Evolutionary conservation across 2,113 vertebrate species (phyloP).

Genomic region (Columba janthina): DNA sequence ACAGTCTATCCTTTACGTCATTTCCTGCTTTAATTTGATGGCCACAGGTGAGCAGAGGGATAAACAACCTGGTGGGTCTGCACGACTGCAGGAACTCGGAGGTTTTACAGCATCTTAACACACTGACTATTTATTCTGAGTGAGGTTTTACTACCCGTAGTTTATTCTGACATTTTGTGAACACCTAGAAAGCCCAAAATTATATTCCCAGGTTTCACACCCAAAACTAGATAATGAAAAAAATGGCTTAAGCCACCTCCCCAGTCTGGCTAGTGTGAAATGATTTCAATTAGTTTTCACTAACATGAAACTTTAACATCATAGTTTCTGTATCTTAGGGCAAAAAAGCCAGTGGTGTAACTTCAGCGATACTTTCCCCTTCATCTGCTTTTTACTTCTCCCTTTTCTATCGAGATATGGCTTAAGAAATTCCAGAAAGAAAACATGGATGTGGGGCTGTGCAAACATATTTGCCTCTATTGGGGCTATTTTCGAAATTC

Average conservation of each 20-base stretch:
- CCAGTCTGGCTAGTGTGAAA: background rate
- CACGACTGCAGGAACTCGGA: fast-evolving
- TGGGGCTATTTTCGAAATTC: background rate
- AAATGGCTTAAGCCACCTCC: background rate
- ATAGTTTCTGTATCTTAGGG: background rate
- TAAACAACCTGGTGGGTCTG: too few relatives aligned
- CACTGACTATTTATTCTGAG: background rate
- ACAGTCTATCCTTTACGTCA: background rate
- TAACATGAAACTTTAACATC: background rate
- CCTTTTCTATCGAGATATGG: background rate
- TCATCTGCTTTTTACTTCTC: background rate
- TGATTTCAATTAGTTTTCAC: background rate
- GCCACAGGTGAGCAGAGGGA: background rate
- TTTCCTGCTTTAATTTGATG: background rate
- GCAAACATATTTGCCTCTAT: background rate
- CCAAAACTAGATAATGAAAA: background rate
- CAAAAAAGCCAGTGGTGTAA: background rate
- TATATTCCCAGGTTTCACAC: background rate
- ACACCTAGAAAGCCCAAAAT: background rate
- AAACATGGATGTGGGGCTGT: background rate
- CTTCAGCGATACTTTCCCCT: background rate
- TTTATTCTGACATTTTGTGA: background rate
- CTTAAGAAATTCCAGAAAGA: background rate
- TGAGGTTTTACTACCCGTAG: background rate
- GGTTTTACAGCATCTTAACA: background rate